Base-by-base conservation (phyloP, 1,140 invertebrate species). In the Drosophila pandora region DNA sequence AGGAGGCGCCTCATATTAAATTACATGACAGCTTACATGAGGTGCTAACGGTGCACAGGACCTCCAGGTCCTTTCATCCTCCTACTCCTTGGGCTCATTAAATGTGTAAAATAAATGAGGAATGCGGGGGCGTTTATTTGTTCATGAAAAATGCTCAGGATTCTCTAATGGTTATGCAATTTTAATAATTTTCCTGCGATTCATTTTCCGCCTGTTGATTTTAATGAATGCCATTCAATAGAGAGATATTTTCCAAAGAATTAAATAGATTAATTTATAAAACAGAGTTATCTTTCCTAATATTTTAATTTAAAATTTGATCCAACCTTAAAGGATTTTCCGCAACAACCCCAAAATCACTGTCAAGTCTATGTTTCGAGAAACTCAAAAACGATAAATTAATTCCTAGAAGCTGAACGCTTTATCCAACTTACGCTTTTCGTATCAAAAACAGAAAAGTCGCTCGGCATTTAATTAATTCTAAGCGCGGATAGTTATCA, bases 1-100 rank as follows among this genome's bases (percentile, higher is more conserved):
- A 30, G 69, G 28, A 57, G 50, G 39, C 60, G 60, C 53, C 64
- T 69, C 32, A 71, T 85, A 85, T 85, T 87, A 82, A 85, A 85
- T 85, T 85, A 85, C 81, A 85, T 87, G 81, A 85, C 83, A 85
- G 82, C 81, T 78, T 61, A 85, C 81, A 87, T 82, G 76, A 75
- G 61, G 69, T 71, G 68, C 65, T 70, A 72, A 75, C 13, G 52
- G 37, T 50, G 39, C 48, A 10, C 32, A 10, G 13, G 9, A 17
- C 3, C 64, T 69, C 55, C 64, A 8, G 30, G 25, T 22, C 43
- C 52, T 34, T 23, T 17, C 17, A 12, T 37, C 34, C 34, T 37
- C 47, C 50, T 8, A 23, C 25, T 22, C 32, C 49, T 25, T 22
- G 32, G 56, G 50, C 79, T 82, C 79, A 84, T 79, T 85, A 84